Conservation (phyloP, 1,140 invertebrate genomes). For the Trichonephila clavipes region DNA sequence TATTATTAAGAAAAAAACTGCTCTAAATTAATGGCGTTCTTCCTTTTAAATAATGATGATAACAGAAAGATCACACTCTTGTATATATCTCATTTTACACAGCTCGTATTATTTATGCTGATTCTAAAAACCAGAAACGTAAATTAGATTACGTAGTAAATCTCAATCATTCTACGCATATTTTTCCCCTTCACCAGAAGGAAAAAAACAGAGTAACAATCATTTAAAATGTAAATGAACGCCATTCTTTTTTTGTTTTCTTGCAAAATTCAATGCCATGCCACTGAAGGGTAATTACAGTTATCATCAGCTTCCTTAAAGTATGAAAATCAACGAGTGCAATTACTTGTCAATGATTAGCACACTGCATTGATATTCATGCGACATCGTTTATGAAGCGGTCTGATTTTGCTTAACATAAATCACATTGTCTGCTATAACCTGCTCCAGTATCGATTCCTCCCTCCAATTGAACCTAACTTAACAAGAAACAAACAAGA, state of each 20-base stretch:
- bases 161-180: not conserved
- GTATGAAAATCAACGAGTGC: not conserved
- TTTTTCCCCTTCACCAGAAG: not conserved
- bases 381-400: not conserved
- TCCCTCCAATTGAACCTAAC: not conserved
- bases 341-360: slow-evolving; percentile 31
- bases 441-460: not conserved
- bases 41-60: too few species aligned
- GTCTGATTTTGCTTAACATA: slow-evolving; percentile 12
- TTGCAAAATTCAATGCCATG: not conserved
- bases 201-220: not conserved
- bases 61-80: too few species aligned
- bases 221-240: not conserved
- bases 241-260: not conserved
- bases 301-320: not conserved
- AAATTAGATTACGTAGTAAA: not conserved
- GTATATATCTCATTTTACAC: too few species aligned
- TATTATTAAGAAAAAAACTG: too few species aligned
- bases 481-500: slow-evolving; percentile 39
- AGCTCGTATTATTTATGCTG: too few species aligned
- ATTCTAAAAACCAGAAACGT: too few species aligned
- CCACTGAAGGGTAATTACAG: slow-evolving; percentile 8
- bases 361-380: slow-evolving; percentile 21
- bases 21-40: too few species aligned
- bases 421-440: not conserved